Evolutionary conservation across 2,888 invertebrate genomes (phyloP), one percentile per base, ranked within the genome.

Genomic region (Phasia obesa): DNA sequence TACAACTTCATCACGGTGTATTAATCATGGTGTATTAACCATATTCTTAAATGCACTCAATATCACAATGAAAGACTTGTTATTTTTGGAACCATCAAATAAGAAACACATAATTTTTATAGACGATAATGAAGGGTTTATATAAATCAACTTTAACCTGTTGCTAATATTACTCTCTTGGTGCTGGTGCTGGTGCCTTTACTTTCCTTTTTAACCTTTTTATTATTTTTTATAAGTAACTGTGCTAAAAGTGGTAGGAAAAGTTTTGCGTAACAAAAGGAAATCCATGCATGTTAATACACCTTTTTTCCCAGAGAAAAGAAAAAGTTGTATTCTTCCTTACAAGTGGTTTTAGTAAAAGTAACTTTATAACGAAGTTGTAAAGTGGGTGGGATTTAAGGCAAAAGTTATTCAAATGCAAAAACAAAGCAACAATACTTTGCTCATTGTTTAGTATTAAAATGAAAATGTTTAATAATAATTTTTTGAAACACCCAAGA

Each of bases 201-300:
- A 31, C 17, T 7, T 38, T 75, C 25, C 31, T 15, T 57, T 35
- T 9, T 0, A 31, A n/a, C 5, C 9, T 47, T 47, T 19, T 17
- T 47, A 47, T 55, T 70, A 49, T 49, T 5, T 35, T 21, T 2
- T 23, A 23, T 15, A 1, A 47, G 2, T n/a, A 19, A 69, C 13
- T 51, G 31, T 15, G 11, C 35, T 21, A 2, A 35, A 35, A 3
- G 27, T 3, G 17, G 31, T 23, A 53, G 17, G 13, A n/a, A 55
- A 38, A 65, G 6, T 42, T 17, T 25, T 38, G 1, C 5, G 38
- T 15, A 70, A 5, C n/a, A 42, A 59, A 62, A 25, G 19, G 15
- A 80, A 59, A 75, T 65, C 64, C 64, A 51, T 75, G 62, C 74
- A 75, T 75, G 74, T 51, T 64, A n/a, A n/a, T 57, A 65, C 42